A percentile compares a stretch with the other conserved stretches of the same genome.
These are phyloP conservation scores for Strigamia transsilvanica DNA, from an alignment of 2,888 invertebrate genomes.

Conservation along the genomic window DNA sequence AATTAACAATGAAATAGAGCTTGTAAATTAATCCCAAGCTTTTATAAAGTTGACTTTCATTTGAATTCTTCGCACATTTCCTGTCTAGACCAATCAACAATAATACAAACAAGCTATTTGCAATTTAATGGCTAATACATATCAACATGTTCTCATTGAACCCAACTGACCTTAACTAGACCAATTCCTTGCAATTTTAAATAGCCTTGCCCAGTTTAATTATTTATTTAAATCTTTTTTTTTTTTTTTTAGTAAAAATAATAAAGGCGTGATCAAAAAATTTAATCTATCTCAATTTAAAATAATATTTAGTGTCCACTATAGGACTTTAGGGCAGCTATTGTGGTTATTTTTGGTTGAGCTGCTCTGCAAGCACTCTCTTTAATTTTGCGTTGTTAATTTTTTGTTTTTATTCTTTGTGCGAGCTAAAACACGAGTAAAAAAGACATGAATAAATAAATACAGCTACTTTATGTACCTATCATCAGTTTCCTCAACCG, in stretches of 20 bases:
- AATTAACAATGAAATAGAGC: not conserved
- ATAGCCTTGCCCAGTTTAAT: slow-evolving; percentile 19
- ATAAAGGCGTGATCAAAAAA: not conserved
- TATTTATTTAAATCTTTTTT: slow-evolving; percentile 4
- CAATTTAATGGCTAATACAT: slow-evolving; percentile 38
- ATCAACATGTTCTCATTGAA: slow-evolving; percentile 39
- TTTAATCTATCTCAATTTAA: not conserved
- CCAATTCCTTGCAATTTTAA: slow-evolving; percentile 29
- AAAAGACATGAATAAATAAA: not conserved
- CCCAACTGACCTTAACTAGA: not conserved
- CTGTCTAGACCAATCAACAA: slow-evolving; percentile 47
- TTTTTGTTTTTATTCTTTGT: not conserved
- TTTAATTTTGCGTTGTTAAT: not conserved
- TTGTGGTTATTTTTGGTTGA: no score
- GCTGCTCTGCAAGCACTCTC: not conserved
- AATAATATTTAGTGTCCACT: no score
- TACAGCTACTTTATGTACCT: not conserved
- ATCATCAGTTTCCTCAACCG: not conserved
- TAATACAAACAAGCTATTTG: slow-evolving; percentile 48
- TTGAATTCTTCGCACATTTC: slow-evolving; percentile 21
- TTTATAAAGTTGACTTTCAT: slow-evolving; percentile 3
- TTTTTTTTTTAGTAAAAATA: not conserved
- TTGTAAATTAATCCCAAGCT: not conserved
- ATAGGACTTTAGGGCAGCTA: no score
- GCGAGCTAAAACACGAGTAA: no score